These are phyloP conservation scores for Chelmon rostratus DNA, from an alignment of 2,797 vertebrate genomes.

Conservation along the genomic window DNA sequence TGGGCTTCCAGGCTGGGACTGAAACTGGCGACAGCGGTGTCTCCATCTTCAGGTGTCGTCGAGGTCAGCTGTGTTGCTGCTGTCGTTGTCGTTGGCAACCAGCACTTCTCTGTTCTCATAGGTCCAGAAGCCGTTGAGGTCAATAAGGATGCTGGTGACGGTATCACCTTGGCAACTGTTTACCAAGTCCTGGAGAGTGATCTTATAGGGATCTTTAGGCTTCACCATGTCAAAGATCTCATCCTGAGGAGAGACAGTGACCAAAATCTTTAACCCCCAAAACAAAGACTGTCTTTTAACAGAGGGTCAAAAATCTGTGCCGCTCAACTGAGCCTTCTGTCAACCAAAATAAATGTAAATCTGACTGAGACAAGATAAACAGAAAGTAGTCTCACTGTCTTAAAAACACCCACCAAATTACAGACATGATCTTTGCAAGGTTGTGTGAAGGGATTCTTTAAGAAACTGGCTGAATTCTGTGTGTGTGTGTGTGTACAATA, in stretches of 20 bases:
- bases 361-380: not conserved
- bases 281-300: not conserved
- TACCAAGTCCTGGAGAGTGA: constrained; percentile 97
- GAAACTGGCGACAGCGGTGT: not conserved
- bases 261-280: not conserved
- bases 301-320: not conserved
- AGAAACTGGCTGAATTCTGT: not conserved
- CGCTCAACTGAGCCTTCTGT: not conserved
- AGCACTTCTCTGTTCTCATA: constrained; percentile 98
- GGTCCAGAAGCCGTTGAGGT: constrained; percentile 99
- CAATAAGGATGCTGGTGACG: constrained; percentile 97
- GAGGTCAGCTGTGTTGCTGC: constrained; percentile 80
- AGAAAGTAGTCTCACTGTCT: not conserved
- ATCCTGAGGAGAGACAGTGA: constrained; percentile 84
- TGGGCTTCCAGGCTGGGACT: not conserved
- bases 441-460: too few relatives aligned
- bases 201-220: constrained; percentile 95
- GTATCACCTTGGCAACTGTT: constrained; percentile 98
- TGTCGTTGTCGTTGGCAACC: constrained; percentile 92
- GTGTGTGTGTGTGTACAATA: not conserved
- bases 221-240: constrained; percentile 99
- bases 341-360: not conserved
- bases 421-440: not conserved
- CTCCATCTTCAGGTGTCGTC: constrained; percentile 88
- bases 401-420: rapidly evolving